These are phyloP conservation scores for Operophtera brumata DNA, from an alignment of 2,888 invertebrate genomes.

Conservation along the genomic window DNA sequence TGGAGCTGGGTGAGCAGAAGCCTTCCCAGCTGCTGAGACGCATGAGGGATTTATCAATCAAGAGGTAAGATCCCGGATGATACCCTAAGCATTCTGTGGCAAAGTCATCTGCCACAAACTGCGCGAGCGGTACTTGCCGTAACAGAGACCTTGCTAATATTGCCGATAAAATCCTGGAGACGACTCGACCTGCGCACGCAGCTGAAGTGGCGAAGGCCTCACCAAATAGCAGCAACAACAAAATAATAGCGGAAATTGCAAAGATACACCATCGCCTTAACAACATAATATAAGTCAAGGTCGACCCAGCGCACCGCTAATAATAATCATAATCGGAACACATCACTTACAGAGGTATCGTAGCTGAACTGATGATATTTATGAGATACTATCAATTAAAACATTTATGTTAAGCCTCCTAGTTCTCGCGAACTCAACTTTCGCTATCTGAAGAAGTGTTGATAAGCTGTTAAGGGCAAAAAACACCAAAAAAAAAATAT, in stretches of 20 bases:
- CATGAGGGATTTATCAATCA: constrained; percentile 18
- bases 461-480: too few species aligned
- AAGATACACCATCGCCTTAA: neutral
- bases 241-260: neutral
- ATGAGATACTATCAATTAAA: too few species aligned
- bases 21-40: constrained; percentile 23
- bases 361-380: too few species aligned
- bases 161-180: constrained; percentile 21
- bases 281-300: neutral
- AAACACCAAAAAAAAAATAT: too few species aligned
- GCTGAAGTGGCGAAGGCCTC: neutral
- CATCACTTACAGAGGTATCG: too few species aligned
- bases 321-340: too few species aligned
- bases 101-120: constrained; percentile 17
- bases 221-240: neutral
- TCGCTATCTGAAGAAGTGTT: too few species aligned
- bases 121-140: constrained; percentile 21
- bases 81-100: constrained; percentile 24
- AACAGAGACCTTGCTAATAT: constrained; percentile 13
- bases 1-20: constrained; percentile 28
- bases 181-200: neutral
- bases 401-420: too few species aligned
- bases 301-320: neutral
- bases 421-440: too few species aligned
- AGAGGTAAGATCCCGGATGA: constrained; percentile 21